These are phyloP conservation scores for Gnathonemus longibarbis DNA, from an alignment of 2,113 vertebrate genomes.

Conservation along the genomic window DNA sequence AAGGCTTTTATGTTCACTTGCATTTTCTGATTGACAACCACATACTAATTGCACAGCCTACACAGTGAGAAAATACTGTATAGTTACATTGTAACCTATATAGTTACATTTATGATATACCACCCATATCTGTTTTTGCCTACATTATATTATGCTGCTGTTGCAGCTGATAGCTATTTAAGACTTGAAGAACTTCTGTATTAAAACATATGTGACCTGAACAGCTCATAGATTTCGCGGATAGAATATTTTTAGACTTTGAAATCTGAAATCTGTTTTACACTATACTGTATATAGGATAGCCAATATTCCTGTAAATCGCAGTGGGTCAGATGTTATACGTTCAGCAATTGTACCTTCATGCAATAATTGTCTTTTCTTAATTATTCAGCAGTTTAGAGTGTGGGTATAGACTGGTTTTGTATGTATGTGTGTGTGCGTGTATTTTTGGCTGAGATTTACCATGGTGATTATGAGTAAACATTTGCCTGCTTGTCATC, in stretches of 20 bases:
- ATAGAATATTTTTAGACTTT: background rate
- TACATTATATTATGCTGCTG: background rate
- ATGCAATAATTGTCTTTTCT: background rate
- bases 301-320: background rate
- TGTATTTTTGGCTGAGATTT: background rate
- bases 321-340: background rate
- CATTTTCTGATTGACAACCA: background rate
- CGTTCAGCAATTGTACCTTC: background rate
- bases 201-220: background rate
- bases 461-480: background rate
- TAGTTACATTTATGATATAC: background rate
- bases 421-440: background rate
- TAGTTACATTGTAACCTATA: background rate
- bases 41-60: background rate
- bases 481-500: background rate
- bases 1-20: background rate
- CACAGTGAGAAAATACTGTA: background rate
- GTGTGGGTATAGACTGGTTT: background rate
- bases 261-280: background rate
- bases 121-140: background rate
- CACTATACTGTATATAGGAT: background rate
- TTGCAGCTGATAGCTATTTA: background rate
- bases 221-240: background rate
- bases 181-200: background rate
- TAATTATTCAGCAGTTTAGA: background rate